Evolutionary conservation across 2,113 vertebrate genomes (phyloP).

Genomic region (Cathartes aura): DNA sequence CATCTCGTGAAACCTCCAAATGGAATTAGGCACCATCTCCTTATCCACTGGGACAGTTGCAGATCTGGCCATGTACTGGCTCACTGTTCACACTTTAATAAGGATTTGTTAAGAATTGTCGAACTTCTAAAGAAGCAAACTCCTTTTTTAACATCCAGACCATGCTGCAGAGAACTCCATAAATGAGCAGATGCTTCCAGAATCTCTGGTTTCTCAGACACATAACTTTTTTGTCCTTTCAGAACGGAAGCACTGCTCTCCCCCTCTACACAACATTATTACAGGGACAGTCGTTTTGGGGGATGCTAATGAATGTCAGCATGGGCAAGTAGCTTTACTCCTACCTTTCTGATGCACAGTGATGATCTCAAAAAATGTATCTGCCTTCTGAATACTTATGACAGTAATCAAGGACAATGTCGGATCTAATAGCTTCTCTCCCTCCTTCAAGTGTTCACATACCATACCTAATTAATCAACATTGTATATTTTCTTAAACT

Average conservation of each 20-base stretch:
- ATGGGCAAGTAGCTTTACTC: neutral
- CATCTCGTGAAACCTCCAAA: neutral
- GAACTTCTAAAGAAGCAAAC: neutral
- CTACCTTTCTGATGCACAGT: neutral
- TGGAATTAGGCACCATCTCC: neutral
- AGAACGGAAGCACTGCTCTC: neutral
- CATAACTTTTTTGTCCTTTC: neutral
- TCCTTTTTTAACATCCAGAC: neutral
- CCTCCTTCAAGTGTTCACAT: neutral
- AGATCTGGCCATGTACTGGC: rapidly evolving
- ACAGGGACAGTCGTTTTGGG: neutral
- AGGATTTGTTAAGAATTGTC: neutral
- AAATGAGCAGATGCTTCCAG: neutral
- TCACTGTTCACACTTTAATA: neutral
- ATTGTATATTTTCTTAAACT: neutral
- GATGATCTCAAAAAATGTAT: neutral
- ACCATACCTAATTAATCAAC: neutral
- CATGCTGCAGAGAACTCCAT: neutral
- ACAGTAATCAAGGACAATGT: neutral
- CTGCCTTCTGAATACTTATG: neutral
- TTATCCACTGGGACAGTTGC: rapidly evolving
- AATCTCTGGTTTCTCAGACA: neutral
- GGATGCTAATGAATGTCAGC: neutral
- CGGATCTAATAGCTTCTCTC: neutral
- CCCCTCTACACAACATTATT: rapidly evolving